Base-by-base conservation (phyloP, 2,888 invertebrate genomes). In the Sisyra nigra region DNA sequence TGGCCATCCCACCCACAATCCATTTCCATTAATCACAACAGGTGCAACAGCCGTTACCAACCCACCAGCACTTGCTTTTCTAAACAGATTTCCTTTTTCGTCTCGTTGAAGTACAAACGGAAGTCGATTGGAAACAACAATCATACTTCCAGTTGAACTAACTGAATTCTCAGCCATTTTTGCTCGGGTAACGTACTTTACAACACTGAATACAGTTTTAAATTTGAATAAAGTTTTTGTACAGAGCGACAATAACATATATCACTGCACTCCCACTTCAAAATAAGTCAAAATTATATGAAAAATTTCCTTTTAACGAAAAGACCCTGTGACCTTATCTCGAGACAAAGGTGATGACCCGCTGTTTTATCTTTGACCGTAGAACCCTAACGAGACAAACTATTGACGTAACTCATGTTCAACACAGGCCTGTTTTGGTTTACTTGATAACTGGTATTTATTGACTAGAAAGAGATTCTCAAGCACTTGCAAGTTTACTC, bases 1-100 rank as follows among this genome's bases (percentile, higher is more conserved):
- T 1, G 89, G 81, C 89, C 89, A 91, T 50, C 89, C 89, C 32
- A 91, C 86, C 89, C 89, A 91, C 44, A 87, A 69, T 35, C 89
- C 89, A 51, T 74, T 73, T 41, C 87, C 79, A 48, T 80, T 77
- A 49, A 88, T 83, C 5, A 89, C 88, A 8, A 89, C 87, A 0
- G 89, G 89, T 17, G 88, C 88, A 7, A 91, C 88, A 1, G 89
- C 89, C 6, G 88, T 91, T 14, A 89, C 89, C 51, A 91, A 67
- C 44, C 89, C 89, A 45, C 89, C 89, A 57, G 89, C 89, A 61
- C 89, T 89, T 56, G 88, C 83, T 63, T 82, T 85, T 49, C 91
- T 72, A 53, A 80, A 75, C 54, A 88, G 68, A 36, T 72, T 68
- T 37, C 79, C 79, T 46, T 80, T 79, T 53, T 71, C 69, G 67